Evolutionary conservation across 2,113 vertebrate species (phyloP).

Genomic region (Illadopsis cleaveri): DNA sequence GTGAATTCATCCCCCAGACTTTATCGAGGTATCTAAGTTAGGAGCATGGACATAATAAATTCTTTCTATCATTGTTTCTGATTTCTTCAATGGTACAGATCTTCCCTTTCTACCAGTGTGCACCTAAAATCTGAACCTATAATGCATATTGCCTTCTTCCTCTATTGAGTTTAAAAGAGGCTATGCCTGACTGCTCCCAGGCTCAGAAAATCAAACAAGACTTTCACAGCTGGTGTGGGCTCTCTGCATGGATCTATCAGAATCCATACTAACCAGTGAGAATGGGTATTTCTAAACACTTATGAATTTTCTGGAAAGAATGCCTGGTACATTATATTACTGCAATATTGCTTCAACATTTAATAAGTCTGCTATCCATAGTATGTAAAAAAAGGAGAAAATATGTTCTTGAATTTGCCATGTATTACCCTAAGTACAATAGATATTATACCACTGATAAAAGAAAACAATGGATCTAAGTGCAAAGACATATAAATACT

Average conservation of each 20-base stretch:
- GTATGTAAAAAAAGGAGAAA: neutral
- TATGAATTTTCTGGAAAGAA: neutral
- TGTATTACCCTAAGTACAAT: neutral
- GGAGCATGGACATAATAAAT: neutral
- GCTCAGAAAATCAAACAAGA: neutral
- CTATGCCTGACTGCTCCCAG: neutral
- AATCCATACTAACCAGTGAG: neutral
- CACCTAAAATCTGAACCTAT: neutral
- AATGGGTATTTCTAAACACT: neutral
- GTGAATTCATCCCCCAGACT: neutral
- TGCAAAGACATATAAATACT: neutral
- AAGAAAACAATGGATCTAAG: neutral
- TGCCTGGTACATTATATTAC: neutral
- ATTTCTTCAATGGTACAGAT: neutral
- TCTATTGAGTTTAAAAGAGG: neutral
- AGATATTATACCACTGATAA: neutral
- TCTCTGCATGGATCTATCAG: neutral
- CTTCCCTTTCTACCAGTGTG: neutral
- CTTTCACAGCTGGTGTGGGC: neutral
- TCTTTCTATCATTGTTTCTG: neutral
- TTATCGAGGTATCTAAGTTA: neutral
- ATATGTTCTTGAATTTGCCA: neutral
- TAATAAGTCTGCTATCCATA: neutral
- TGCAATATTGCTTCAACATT: neutral
- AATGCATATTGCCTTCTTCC: neutral